Evolutionary conservation across 2,797 vertebrate genomes (phyloP), one percentile per base, ranked within the genome.

Genomic region (Myotis pilosus): DNA sequence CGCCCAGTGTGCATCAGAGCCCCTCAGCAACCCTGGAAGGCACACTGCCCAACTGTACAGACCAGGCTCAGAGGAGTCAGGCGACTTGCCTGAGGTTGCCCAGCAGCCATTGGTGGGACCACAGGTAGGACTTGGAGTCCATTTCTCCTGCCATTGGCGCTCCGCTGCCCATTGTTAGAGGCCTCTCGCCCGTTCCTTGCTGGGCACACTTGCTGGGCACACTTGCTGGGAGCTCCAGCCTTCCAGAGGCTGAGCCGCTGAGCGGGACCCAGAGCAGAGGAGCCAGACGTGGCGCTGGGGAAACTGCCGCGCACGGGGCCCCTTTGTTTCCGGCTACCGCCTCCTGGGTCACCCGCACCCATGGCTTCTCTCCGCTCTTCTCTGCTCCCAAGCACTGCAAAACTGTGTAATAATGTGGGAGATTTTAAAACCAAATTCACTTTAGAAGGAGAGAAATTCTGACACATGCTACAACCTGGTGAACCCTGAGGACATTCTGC

Each of bases 241-340:
- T 81, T 76, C 41, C 60, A 85, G 86, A 81, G 38, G 44, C 76
- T 79, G 22, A 80, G 51, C 3, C 57, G 76, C 49, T n/a, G 69
- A 91, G 83, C 89, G 19, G 41, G 17, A 85, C 68, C 28, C 47
- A 47, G 87, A 89, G 80, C n/a, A 60, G 72, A 69, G 22, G 60
- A 47, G 55, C 66, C 44, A 30, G 69, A 89, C 76, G 11, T 62
- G 85, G 47, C 17, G 15, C 69, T 0, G 25, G 75, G 62, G 75
- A 75, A 28, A 28, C 51, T 15, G 17, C 1, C 0, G 44, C 60
- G 20, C 78, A 8, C 57, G 90, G 86, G 44, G 10, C 16, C 28
- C 38, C 79, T 55, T 71, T 80, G 96, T 93, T 91, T 89, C 64
- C 85, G 92, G 41, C 60, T 83, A 78, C 72, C 41, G 94, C 89